Percentiles rank a stretch among this genome's conserved stretches.
Conservation (phyloP, 2,888 invertebrate genomes). For the Endotricha flammealis region DNA sequence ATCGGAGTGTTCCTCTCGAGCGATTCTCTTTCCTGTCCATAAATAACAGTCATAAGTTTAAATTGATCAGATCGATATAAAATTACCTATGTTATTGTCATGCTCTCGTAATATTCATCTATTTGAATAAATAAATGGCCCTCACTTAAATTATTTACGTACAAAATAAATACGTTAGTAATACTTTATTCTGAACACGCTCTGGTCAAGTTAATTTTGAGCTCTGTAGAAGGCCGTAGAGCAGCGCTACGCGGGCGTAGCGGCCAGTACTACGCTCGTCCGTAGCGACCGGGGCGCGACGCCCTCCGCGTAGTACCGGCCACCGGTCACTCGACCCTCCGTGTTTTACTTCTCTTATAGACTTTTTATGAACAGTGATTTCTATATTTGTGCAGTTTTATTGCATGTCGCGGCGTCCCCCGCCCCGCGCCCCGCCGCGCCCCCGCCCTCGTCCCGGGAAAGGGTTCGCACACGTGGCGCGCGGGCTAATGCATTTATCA, state of each 20-base stretch:
- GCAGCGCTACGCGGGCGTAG: constrained; percentile 14
- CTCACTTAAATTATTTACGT: no score
- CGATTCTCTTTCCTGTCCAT: no score
- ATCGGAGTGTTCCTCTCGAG: no score
- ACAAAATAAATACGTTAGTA: no score
- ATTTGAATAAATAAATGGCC: no score
- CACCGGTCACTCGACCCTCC: constrained; percentile 16
- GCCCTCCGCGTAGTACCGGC: constrained; percentile 11
- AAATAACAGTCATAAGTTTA: no score
- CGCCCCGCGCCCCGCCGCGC: constrained; percentile 2
- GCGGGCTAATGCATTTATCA: constrained; percentile 10
- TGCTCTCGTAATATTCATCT: no score
- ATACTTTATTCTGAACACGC: no score
- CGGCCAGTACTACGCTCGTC: constrained; percentile 13
- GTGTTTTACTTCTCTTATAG: constrained; percentile 29
- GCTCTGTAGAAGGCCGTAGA: no score
- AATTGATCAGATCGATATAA: no score
- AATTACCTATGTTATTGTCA: no score
- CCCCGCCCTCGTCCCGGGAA: constrained; percentile 17
- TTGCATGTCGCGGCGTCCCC: constrained; percentile 24
- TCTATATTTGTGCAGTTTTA: constrained; percentile 41
- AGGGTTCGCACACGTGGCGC: constrained; percentile 14
- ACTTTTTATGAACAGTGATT: constrained; percentile 46
- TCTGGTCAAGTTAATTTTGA: no score
- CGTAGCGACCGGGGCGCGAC: constrained; percentile 6